Percentiles rank a stretch among this genome's conserved stretches.
These are phyloP conservation scores for Archegozetes longisetosus DNA, from an alignment of 1,140 invertebrate genomes.

Conservation along the genomic window DNA sequence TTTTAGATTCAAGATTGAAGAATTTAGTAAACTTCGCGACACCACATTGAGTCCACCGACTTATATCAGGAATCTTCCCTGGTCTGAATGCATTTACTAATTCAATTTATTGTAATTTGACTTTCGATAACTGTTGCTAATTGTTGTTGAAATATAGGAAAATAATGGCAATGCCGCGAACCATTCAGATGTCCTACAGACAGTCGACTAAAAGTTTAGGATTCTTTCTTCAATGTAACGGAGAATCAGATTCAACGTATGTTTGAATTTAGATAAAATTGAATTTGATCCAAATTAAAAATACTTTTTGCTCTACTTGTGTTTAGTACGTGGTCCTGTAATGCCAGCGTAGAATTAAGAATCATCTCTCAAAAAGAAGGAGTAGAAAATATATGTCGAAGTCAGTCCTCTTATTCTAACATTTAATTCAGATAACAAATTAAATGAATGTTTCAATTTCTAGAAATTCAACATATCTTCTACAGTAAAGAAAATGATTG, in stretches of 20 bases:
- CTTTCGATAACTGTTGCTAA: background rate
- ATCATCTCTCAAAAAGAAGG: slow-evolving; percentile 70
- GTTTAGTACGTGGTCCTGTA: slow-evolving; percentile 79
- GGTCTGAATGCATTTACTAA: slow-evolving; percentile 33
- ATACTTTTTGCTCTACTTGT: slow-evolving; percentile 8
- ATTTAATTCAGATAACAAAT: slow-evolving; percentile 9
- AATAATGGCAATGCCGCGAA: slow-evolving; percentile 95
- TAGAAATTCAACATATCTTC: slow-evolving; percentile 63
- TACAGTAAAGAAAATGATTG: slow-evolving; percentile 96
- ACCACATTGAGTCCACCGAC: slow-evolving; percentile 74
- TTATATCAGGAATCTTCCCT: slow-evolving; percentile 86
- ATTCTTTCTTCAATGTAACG: slow-evolving; percentile 66
- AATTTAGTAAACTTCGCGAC: slow-evolving; percentile 78
- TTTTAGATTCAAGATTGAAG: slow-evolving; percentile 68
- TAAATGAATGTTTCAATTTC: slow-evolving; percentile 25
- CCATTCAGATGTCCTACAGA: slow-evolving; percentile 45
- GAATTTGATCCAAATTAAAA: background rate
- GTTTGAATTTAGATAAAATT: slow-evolving; percentile 5
- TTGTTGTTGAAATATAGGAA: slow-evolving; percentile 38
- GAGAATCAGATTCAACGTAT: slow-evolving; percentile 70
- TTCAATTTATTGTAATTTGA: background rate
- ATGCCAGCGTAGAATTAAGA: slow-evolving; percentile 77
- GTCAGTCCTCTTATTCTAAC: slow-evolving; percentile 33
- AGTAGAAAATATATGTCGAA: slow-evolving; percentile 58
- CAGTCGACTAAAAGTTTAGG: slow-evolving; percentile 54